Base-by-base conservation (phyloP, 1,140 invertebrate species). In the Branchinecta lindahli region DNA sequence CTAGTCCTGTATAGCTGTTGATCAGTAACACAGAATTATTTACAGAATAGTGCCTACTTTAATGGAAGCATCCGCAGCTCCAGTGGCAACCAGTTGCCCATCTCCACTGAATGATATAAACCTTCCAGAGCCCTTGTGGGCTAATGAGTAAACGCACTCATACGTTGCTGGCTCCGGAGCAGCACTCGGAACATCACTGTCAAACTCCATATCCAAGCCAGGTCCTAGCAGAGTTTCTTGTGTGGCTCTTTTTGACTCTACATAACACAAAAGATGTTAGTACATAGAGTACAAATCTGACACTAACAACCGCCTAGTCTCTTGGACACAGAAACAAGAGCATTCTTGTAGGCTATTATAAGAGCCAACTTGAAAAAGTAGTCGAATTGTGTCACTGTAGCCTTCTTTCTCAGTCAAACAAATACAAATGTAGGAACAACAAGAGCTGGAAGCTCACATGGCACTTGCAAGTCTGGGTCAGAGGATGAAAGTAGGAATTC, bases 81-180 rank as follows among this genome's bases (percentile, higher is more conserved):
- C 96, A 3, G 96, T 99, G 1, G 96, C 96, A n/a, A 98, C 91
- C 0, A 99, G 80, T 74, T 95, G 89, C 0, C 95, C 96, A 82
- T 96, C 94, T 8, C 84, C 81, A 73, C 92, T 96, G 77, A 99
- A 99, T 44, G 92, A 93, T 15, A 94, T 95, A 1, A 94, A 89
- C 70, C 95, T 82, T 76, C 96, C 98, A 71, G 94, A 88, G 71
- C 90, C 94, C 82, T 99, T 99, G 78, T 99, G 96, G 5, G 94
- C 94, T 7, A 96, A 99, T 0, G 99, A 94, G 79, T 99, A 99
- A 4, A 94, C 95, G 0, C 96, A 99, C 81, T 99, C 96, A 79
- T 98, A 99, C 12, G 91, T 85, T 0, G 93, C 92, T 44, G 93
- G 92, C 77, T 96, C 94, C 0, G 95, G 92, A 0, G 95, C 94